A percentile compares a stretch with the other conserved stretches of the same genome.
Conservation (phyloP, 1,140 invertebrate genomes). For the Drosophila gunungcola region DNA sequence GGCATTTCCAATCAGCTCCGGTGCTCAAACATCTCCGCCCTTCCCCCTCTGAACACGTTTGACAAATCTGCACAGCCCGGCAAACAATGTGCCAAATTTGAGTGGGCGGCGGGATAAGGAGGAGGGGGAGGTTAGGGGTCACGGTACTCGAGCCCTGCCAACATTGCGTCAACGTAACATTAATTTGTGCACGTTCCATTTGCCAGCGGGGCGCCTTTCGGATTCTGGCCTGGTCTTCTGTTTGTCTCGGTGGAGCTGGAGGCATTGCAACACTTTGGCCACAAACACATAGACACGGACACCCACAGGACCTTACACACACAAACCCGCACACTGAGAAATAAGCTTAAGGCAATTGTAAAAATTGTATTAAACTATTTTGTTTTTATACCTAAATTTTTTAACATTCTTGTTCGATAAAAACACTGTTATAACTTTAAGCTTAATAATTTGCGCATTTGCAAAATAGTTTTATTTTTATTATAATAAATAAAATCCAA, state of each 20-base stretch:
- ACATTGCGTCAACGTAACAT: constrained; percentile 70
- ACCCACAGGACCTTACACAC: constrained; percentile 26
- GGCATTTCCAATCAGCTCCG: constrained; percentile 55
- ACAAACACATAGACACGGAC: constrained; percentile 39
- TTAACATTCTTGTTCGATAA: no score
- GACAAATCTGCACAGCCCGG: constrained; percentile 61
- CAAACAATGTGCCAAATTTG: constrained; percentile 80
- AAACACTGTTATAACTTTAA: no score
- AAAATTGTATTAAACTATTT: no score
- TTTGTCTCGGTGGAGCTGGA: constrained; percentile 31
- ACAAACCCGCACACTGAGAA: neutral
- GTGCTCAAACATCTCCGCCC: constrained; percentile 11
- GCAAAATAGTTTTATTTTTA: no score
- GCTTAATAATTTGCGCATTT: no score
- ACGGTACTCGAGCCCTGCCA: constrained; percentile 58
- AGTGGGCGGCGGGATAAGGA: neutral
- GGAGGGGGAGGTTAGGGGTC: constrained; percentile 8
- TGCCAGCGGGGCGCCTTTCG: constrained; percentile 50
- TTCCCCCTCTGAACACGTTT: constrained; percentile 23
- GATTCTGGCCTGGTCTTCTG: constrained; percentile 30
- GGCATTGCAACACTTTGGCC: constrained; percentile 76
- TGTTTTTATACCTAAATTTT: no score
- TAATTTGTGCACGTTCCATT: constrained; percentile 79
- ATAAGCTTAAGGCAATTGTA: no score
- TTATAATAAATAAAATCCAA: no score